A percentile compares a stretch with the other conserved stretches of the same genome.
Conservation (phyloP, 92 coral and sea anemone species). For the Plumapathes pennacea region DNA sequence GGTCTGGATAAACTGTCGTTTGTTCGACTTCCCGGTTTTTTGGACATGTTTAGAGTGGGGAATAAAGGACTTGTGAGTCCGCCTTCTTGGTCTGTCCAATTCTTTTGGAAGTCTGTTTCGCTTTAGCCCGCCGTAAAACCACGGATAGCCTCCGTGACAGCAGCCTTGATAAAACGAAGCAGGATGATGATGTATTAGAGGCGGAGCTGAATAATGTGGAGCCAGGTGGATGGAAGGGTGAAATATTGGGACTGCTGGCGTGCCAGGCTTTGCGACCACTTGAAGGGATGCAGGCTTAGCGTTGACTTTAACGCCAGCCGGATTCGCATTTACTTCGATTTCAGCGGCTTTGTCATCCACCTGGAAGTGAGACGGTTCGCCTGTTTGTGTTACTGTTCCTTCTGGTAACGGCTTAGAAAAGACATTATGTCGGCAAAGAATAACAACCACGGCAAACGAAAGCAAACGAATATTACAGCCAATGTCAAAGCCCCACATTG, state of each 20-base stretch:
- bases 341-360: conserved; percentile 99
- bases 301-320: conserved; percentile 96
- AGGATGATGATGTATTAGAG: conserved; percentile 70
- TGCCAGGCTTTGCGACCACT: conserved; percentile 96
- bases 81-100: conserved; percentile 31
- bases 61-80: conserved; percentile 71
- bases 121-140: conserved; percentile 79
- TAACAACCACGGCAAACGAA: too few species aligned
- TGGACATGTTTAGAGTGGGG: conserved; percentile 40
- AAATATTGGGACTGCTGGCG: conserved; percentile 89
- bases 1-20: conserved; percentile 74
- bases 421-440: too few species aligned
- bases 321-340: conserved; percentile 97
- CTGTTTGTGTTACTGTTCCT: conserved; percentile 81
- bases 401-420: conserved; percentile 52
- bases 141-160: conserved; percentile 43
- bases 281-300: conserved; percentile 99
- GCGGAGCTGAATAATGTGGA: conserved; percentile 77
- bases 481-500: too few species aligned
- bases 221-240: conserved; percentile 95
- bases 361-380: conserved; percentile 99
- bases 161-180: conserved; percentile 62
- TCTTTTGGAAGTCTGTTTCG: conserved; percentile 64
- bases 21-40: conserved; percentile 19
- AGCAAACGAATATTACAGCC: too few species aligned